Base-by-base conservation (phyloP, 2,113 vertebrate species). In the Rattus rattus region DNA sequence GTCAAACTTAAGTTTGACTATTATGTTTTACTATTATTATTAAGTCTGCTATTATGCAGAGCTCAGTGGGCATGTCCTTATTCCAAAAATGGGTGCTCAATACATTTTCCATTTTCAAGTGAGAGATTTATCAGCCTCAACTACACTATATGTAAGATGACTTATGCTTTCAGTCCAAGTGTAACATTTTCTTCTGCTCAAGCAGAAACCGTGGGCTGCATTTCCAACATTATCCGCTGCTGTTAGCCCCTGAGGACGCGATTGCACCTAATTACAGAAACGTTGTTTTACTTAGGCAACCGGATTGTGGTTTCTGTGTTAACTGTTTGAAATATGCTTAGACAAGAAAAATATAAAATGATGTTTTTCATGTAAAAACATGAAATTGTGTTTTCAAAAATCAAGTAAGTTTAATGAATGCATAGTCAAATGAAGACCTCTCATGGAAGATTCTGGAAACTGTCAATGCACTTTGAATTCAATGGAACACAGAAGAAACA, bases 381-480 rank as follows among this genome's bases (percentile, higher is more conserved):
- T 85, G 30, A 92, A 95, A 84, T 91, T 61, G 7, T 13, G 30
- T 36, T 91, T 20, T 80, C 96, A 92, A 75, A 20, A 90, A 88
- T 69, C 43, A 77, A 94, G 39, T 43, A 97, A 49, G n/a, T 86
- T 97, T 92, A 88, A 88, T 72, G 69, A 95, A 88, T 4, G 0
- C 30, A 94, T 9, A 36, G 54, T 24, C 36, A 83, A 86, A 83
- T 24, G 87, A 88, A 97, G 30, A 69, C 52, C 26, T 93, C 26
- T 90, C 94, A 92, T 94, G 49, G 79, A 87, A 94, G 77, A 72
- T 89, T 96, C 69, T 49, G 24, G 43, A 97, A 95, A 91, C n/a
- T 75, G 20, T 22, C 90, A 56, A 92, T 43, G 33, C 1, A 84
- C 80, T 47, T 83, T 92, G 43, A 96, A 76, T 67, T 19, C 22